A percentile compares a stretch with the other conserved stretches of the same genome.
These are phyloP conservation scores for Lipophrys pholis DNA, from an alignment of 2,113 vertebrate genomes.

Conservation along the genomic window DNA sequence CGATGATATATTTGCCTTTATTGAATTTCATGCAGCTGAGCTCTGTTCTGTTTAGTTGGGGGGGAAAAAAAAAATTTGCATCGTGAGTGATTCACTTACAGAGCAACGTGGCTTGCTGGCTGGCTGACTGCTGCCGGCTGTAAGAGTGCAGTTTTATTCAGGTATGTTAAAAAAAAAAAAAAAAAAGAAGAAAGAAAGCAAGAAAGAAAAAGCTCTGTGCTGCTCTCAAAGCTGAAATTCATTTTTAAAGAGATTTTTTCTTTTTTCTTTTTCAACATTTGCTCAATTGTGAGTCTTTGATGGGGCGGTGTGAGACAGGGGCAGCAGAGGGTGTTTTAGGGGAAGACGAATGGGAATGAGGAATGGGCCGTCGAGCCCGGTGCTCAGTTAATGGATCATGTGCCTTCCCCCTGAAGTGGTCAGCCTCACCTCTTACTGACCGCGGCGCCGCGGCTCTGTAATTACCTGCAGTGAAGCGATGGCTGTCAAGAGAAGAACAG, in stretches of 20 bases:
- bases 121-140: slow-evolving; percentile 27
- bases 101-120: slow-evolving; percentile 10
- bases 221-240: slow-evolving; percentile 31
- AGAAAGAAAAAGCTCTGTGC: background rate
- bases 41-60: slow-evolving; percentile 37
- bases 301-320: slow-evolving; percentile 32
- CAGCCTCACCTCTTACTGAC: slow-evolving; percentile 57
- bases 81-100: slow-evolving; percentile 42
- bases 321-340: slow-evolving; percentile 32
- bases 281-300: slow-evolving; percentile 35
- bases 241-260: slow-evolving; percentile 38
- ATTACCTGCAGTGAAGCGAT: slow-evolving; percentile 67
- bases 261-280: slow-evolving; percentile 8
- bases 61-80: slow-evolving; percentile 22
- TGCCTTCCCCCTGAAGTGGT: slow-evolving; percentile 62
- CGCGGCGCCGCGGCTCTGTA: slow-evolving; percentile 57
- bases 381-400: slow-evolving; percentile 78
- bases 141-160: slow-evolving; percentile 51
- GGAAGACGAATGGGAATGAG: slow-evolving; percentile 75
- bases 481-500: slow-evolving; percentile 44
- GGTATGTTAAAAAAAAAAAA: slow-evolving; percentile 46
- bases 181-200: slow-evolving; percentile 18
- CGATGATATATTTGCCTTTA: slow-evolving; percentile 62
- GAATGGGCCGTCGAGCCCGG: slow-evolving; percentile 64
- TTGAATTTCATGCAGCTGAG: slow-evolving; percentile 58